Evolutionary conservation across 2,888 invertebrate genomes (phyloP).

Genomic region (Hirtodrosophila histrioides): DNA sequence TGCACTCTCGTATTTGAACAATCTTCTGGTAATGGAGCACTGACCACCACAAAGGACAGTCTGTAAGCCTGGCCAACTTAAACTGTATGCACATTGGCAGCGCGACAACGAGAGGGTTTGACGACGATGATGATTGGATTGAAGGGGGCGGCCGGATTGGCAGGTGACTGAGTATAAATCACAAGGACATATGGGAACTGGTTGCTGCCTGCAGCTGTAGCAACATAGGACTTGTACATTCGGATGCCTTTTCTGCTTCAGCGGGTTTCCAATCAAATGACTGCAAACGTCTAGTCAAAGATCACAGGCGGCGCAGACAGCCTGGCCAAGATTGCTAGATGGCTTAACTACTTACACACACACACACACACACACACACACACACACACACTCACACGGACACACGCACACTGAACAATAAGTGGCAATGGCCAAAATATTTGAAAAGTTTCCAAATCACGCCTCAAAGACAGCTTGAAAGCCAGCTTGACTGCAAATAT

Average conservation of each 20-base stretch:
- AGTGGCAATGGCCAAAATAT: conserved; percentile 73
- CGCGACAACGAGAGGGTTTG: conserved; percentile 4
- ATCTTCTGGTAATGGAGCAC: conserved; percentile 14
- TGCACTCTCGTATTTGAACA: conserved; percentile 9
- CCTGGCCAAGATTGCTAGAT: conserved; percentile 36
- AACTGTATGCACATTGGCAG: conserved; percentile 37
- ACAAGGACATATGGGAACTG: conserved; percentile 23
- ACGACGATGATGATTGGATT: conserved; percentile 22
- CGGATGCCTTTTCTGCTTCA: conserved; percentile 72
- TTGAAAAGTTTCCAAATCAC: conserved; percentile 81
- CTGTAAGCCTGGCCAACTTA: conserved; percentile 16
- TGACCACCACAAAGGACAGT: conserved; percentile 16
- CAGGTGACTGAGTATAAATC: conserved; percentile 38
- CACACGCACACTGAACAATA: conserved; percentile 30
- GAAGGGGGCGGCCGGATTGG: neutral
- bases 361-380: conserved; percentile 14
- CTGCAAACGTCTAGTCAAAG: conserved; percentile 66
- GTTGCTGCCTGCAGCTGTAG: neutral
- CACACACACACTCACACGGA: conserved; percentile 17
- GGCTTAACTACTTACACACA: conserved; percentile 37
- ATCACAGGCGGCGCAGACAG: conserved; percentile 50
- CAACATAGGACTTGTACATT: conserved; percentile 24
- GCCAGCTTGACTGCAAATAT: conserved; percentile 67
- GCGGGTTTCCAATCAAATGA: conserved; percentile 81
- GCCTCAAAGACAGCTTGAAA: conserved; percentile 64